Conservation (phyloP, 2,113 vertebrate genomes). For the Oreotrochilus melanogaster region DNA sequence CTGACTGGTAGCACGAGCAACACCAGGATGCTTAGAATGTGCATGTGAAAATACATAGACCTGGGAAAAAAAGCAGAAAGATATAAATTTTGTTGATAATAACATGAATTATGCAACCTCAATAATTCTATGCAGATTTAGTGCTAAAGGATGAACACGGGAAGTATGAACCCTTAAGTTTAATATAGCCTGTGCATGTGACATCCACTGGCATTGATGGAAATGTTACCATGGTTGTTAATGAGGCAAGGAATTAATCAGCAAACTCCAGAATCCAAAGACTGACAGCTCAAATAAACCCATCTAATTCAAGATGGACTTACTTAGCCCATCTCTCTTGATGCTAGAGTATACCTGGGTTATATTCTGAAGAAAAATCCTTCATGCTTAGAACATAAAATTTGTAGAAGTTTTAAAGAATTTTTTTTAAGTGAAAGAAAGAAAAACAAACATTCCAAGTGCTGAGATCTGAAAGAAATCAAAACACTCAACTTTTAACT, state of each 20-base stretch:
- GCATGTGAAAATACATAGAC: slow-evolving; percentile 94
- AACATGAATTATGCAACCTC: background rate
- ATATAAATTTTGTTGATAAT: background rate
- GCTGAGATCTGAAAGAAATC: background rate
- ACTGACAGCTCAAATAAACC: background rate
- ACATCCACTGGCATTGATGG: background rate
- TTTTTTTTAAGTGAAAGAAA: background rate
- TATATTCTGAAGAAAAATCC: background rate
- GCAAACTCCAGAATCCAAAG: background rate
- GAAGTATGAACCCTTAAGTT: background rate
- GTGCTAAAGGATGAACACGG: background rate
- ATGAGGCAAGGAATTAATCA: background rate
- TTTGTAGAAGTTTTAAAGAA: background rate
- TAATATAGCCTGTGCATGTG: background rate
- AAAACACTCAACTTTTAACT: background rate
- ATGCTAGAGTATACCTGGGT: background rate
- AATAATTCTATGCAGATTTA: background rate
- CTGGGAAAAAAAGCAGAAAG: slow-evolving; percentile 75
- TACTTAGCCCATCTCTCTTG: background rate
- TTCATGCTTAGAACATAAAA: background rate
- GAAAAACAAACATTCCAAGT: background rate
- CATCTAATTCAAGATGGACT: background rate
- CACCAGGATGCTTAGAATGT: slow-evolving; percentile 89
- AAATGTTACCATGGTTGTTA: background rate
- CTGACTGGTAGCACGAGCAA: slow-evolving; percentile 80